A percentile compares a stretch with the other conserved stretches of the same genome.
Evolutionary conservation across 2,888 invertebrate species (phyloP).

Genomic region (Ptychoptera albimana): DNA sequence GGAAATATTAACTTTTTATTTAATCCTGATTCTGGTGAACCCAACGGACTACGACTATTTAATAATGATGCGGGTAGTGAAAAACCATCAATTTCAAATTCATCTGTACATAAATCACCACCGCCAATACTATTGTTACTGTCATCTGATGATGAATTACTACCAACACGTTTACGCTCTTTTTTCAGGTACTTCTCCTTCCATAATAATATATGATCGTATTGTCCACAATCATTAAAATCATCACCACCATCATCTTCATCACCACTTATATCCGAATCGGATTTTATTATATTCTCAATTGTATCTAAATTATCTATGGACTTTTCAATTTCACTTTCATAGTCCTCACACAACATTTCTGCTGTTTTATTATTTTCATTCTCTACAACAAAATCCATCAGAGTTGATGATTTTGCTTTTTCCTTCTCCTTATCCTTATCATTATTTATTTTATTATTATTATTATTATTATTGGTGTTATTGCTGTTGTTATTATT

Average conservation of each 20-base stretch:
- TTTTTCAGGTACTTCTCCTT: too few relatives aligned
- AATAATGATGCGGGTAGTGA: too few relatives aligned
- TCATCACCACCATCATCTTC: neutral
- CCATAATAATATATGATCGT: neutral
- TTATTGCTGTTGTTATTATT: conserved; percentile 1
- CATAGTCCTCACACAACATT: conserved; percentile 19
- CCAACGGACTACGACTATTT: too few relatives aligned
- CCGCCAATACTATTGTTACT: neutral
- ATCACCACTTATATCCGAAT: conserved; percentile 3
- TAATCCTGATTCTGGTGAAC: neutral
- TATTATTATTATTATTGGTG: neutral
- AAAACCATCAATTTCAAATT: too few relatives aligned
- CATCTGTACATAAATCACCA: neutral
- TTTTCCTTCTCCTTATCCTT: neutral
- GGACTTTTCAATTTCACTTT: conserved; percentile 25
- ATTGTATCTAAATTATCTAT: conserved; percentile 24
- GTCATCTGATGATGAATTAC: too few relatives aligned
- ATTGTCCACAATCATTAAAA: neutral
- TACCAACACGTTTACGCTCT: too few relatives aligned
- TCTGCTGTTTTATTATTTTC: conserved; percentile 3
- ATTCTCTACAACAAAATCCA: conserved; percentile 1
- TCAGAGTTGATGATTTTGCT: neutral
- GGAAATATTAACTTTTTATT: conserved; percentile 1
- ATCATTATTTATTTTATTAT: neutral
- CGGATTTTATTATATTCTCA: conserved; percentile 6